Conservation (phyloP, 64 coral and sea anemone species). For the Montipora foliosa region DNA sequence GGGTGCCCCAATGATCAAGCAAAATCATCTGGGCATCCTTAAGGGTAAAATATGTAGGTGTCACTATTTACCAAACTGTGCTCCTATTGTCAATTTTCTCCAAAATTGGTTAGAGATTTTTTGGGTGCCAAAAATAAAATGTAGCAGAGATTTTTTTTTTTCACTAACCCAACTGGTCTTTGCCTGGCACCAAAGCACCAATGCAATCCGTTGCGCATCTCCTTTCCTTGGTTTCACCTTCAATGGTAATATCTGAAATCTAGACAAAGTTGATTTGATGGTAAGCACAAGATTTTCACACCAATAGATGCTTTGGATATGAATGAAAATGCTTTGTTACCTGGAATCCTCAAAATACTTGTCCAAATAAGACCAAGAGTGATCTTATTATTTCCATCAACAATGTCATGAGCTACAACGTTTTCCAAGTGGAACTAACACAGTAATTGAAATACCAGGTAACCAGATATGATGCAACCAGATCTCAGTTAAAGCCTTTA, state of each 20-base stretch:
- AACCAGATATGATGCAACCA: background rate
- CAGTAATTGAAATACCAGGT: background rate
- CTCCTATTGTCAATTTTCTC: no score
- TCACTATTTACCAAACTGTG: no score
- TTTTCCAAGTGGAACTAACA: constrained; percentile 96
- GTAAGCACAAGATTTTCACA: no score
- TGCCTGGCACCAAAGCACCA: constrained; percentile 96
- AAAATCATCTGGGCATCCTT: no score
- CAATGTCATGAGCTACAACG: constrained; percentile 95
- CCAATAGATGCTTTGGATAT: no score
- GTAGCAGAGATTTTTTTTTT: no score
- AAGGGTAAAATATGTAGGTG: no score
- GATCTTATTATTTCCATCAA: constrained; percentile 95
- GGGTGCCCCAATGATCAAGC: no score
- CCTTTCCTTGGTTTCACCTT: constrained; percentile 96
- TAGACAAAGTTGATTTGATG: no score
- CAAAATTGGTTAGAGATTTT: no score
- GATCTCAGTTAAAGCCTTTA: background rate
- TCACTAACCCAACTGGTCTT: constrained; percentile 92
- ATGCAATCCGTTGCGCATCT: constrained; percentile 98
- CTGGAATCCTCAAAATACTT: constrained; percentile 99
- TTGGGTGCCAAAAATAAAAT: no score
- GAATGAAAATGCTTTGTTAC: constrained; percentile 16
- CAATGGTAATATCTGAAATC: constrained; percentile 99
- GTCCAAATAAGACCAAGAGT: constrained; percentile 99